Conservation (phyloP, 2,888 invertebrate species). For the Drosophila birchii region DNA sequence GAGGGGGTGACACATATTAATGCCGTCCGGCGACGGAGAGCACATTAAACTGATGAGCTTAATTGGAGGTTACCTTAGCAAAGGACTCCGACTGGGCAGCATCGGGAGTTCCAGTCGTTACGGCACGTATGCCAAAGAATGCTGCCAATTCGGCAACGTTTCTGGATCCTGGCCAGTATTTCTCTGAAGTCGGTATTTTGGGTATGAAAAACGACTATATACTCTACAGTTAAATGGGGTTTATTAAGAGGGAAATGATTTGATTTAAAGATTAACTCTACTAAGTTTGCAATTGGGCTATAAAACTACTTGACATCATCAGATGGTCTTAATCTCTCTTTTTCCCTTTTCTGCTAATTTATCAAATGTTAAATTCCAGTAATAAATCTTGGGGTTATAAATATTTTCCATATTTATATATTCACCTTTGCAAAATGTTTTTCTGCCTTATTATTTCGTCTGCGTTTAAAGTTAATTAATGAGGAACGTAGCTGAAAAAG, state of each 20-base stretch:
- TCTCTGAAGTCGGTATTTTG: background rate
- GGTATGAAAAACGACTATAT: background rate
- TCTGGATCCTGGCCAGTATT: constrained; percentile 6
- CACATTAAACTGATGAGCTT: constrained; percentile 81
- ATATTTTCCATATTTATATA: background rate
- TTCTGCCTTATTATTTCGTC: background rate
- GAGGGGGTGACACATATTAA: constrained; percentile 71
- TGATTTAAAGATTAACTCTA: background rate
- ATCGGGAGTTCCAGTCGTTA: constrained; percentile 47
- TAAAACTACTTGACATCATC: background rate
- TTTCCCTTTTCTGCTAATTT: background rate
- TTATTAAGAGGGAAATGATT: background rate
- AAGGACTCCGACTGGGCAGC: constrained; percentile 33
- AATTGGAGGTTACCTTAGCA: constrained; percentile 74
- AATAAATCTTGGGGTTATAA: background rate
- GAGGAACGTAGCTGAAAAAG: constrained; percentile 1
- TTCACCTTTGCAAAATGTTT: background rate
- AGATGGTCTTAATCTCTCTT: background rate
- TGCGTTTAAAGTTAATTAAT: constrained; percentile 20
- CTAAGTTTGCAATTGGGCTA: background rate
- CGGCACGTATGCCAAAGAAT: constrained; percentile 50
- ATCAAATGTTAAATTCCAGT: background rate
- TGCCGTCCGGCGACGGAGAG: constrained; percentile 65
- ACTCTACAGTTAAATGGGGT: constrained; percentile 12
- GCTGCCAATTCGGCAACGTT: constrained; percentile 40